Base-by-base conservation (phyloP, 2,113 vertebrate genomes). In the Aphelocoma coerulescens region DNA sequence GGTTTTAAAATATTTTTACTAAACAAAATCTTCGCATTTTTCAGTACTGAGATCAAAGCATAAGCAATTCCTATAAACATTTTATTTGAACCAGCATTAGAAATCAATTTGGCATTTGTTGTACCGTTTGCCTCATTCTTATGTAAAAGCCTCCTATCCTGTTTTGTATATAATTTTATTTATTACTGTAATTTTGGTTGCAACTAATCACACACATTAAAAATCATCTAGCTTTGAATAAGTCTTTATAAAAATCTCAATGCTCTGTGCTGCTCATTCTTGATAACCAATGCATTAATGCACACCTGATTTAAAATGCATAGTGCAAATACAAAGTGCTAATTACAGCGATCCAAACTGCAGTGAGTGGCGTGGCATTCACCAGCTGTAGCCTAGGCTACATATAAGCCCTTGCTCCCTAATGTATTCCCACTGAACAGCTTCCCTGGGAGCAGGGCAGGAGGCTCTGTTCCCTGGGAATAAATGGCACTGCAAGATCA, bases 181-280 rank as follows among this genome's bases (percentile, higher is more conserved):
- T 83, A 85, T 96, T 91, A 90, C 79, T 94, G 72, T 94, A 76
- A 94, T 94, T 96, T 95, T 1, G 2, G 22, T 52, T 86, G 61
- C 78, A 83, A 33, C 63, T 93, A 83, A 95, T 80, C 63, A 83
- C 72, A 78, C 16, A n/a, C 74, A 85, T 91, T 91, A 96, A 89
- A 95, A 88, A 88, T 48, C 87, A 82, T 74, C 61, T 69, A 51
- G 43, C 26, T 67, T 71, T 71, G 55, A 88, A 39, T 41, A 83
- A 41, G 44, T 18, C 54, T 62, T 43, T 59, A 26, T 15, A 46
- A 77, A 94, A 93, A 76, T 44, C 69, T 90, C 4, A 1, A 12
- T 1, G 3, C 22, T 88, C 51, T 52, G 33, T 37, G 51, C 55
- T 88, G 43, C 49, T 95, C 39, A 28, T 90, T 93, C 75, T 71